Base-by-base conservation (phyloP, 1,140 invertebrate species). In the Formica selysi region DNA sequence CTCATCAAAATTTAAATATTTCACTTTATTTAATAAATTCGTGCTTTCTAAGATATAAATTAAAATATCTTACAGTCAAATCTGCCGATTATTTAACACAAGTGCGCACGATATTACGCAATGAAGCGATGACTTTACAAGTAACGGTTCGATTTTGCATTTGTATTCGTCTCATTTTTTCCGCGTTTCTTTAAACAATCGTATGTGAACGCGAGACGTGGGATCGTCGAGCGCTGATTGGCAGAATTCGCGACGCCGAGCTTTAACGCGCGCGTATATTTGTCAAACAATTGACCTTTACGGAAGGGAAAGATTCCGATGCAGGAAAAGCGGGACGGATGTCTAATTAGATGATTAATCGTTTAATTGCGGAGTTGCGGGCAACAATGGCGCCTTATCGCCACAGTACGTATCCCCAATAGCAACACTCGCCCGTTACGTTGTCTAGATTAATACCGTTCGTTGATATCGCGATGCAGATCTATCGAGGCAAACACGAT, bases 291-390 rank as follows among this genome's bases (percentile, higher is more conserved):
- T 85, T 76, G 71, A 67, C 57, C 71, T 68, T 79, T 90, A 68
- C 10, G 62, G 3, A 16, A 65, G 54, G 48, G 57, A 83, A 83
- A 80, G 83, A 86, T 83, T 71, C 61, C 16, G 87, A 86, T 86
- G 54, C 67, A 62, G n/a, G 19, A 11, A 11, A 44, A 26, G 54
- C 64, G 70, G 85, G 44, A 89, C 62, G 86, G 90, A 91, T 87
- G 91, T 87, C 89, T 92, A 93, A 94, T 93, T 93, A 89, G 85
- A 93, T 92, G 92, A 94, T 93, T 94, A 93, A 94, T 94, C 91
- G 92, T 92, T 85, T 89, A 91, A 93, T 93, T 91, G 91, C 76
- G 70, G 70, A 83, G 85, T 86, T 67, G 64, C 44, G 59, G 32
- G 59, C 71, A 91, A 91, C 88, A 92, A 92, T 91, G 90, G 88